Conservation (phyloP, 2,888 invertebrate species). For the Ditula angustiorana region DNA sequence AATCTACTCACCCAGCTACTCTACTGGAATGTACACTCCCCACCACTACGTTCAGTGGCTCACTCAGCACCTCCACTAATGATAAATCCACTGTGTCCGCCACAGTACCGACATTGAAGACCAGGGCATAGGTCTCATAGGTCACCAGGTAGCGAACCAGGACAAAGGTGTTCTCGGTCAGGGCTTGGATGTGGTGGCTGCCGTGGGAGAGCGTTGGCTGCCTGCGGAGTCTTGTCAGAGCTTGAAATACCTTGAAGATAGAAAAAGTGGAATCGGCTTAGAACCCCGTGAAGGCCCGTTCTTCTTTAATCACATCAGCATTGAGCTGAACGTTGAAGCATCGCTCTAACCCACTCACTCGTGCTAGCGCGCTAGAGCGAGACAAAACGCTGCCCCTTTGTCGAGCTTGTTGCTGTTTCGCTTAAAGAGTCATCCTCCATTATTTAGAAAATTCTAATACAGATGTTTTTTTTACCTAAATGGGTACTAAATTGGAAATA, state of each 20-base stretch:
- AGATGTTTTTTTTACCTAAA: too few relatives aligned
- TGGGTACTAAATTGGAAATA: too few relatives aligned
- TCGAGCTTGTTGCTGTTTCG: too few relatives aligned
- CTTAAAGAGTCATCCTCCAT: too few relatives aligned
- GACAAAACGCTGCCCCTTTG: too few relatives aligned
- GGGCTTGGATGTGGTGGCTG: constrained; percentile 58
- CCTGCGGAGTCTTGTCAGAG: constrained; percentile 77
- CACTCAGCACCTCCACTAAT: constrained; percentile 35
- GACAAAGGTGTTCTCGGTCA: constrained; percentile 57
- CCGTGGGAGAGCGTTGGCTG: constrained; percentile 73
- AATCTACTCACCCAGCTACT: constrained; percentile 57
- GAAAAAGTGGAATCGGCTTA: too few relatives aligned
- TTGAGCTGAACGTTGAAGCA: too few relatives aligned
- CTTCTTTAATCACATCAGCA: too few relatives aligned
- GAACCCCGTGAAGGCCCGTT: too few relatives aligned
- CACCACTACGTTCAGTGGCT: constrained; percentile 55
- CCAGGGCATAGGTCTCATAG: constrained; percentile 64
- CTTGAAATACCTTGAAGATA: constrained; percentile 81
- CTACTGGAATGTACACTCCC: constrained; percentile 65
- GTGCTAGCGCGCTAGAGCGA: too few relatives aligned
- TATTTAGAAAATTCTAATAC: too few relatives aligned
- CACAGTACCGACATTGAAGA: constrained; percentile 81
- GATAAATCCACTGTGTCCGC: constrained; percentile 70
- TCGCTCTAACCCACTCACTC: too few relatives aligned
- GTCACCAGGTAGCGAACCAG: constrained; percentile 60